Evolutionary conservation across 2,797 vertebrate genomes (phyloP).

Genomic region (Anabas testudineus): DNA sequence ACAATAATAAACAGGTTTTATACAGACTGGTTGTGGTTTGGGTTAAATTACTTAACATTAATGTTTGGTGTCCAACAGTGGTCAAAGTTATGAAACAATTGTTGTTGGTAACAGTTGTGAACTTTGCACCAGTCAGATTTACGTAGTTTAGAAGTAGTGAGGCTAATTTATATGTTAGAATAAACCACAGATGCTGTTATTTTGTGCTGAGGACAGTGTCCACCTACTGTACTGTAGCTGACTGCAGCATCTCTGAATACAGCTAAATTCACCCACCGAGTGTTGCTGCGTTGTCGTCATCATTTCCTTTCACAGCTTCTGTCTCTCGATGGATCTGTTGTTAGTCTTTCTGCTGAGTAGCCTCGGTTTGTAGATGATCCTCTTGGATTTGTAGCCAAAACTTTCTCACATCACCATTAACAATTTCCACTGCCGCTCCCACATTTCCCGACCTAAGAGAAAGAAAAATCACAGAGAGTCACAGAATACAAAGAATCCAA

Average conservation of each 20-base stretch:
- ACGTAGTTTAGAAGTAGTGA: neutral
- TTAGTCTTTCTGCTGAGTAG: neutral
- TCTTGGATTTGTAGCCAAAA: conserved; percentile 4
- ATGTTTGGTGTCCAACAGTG: too few species aligned
- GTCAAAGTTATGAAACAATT: too few species aligned
- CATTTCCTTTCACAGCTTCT: neutral
- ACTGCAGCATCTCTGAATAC: neutral
- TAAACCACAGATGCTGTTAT: neutral
- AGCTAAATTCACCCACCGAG: too few species aligned
- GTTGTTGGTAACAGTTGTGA: too few species aligned
- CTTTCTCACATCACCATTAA: conserved; percentile 1
- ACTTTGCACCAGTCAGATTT: too few species aligned
- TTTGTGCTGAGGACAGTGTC: neutral
- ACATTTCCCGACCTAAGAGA: neutral
- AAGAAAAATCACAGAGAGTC: neutral
- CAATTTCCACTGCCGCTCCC: neutral
- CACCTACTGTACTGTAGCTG: too few species aligned
- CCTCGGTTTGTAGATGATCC: neutral
- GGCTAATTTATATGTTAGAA: neutral
- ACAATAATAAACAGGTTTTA: too few species aligned
- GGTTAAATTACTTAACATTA: too few species aligned
- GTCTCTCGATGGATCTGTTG: neutral
- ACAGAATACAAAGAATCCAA: neutral
- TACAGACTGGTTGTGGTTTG: too few species aligned
- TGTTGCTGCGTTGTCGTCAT: neutral